Percentiles rank a stretch among this genome's conserved stretches.
Conservation (phyloP, 2,113 vertebrate genomes). For the Gymnarchus niloticus region DNA sequence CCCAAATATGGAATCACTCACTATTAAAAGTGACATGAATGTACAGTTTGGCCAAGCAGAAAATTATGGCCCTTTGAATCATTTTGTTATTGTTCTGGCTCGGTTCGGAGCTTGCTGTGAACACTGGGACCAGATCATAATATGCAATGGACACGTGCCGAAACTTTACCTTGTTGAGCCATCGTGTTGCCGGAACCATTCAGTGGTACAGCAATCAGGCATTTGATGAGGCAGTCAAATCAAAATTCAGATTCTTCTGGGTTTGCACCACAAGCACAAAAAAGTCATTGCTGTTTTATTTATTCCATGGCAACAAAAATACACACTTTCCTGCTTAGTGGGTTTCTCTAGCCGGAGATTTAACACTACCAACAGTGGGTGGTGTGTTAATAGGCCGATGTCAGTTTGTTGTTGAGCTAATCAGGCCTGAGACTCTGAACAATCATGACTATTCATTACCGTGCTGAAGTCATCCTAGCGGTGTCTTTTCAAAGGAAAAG, state of each 20-base stretch:
- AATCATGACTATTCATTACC: not conserved
- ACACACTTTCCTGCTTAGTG: not conserved
- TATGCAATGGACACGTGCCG: not conserved
- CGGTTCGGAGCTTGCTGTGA: not conserved
- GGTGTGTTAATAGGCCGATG: not conserved
- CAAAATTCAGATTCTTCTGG: not conserved
- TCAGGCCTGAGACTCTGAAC: not conserved
- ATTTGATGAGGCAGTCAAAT: not conserved
- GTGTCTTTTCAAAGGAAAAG: not conserved
- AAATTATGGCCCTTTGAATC: not conserved
- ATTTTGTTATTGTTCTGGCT: not conserved
- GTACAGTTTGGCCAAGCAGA: not conserved
- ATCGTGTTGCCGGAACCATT: not conserved
- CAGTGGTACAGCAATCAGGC: not conserved
- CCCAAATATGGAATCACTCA: not conserved
- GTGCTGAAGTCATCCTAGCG: not conserved
- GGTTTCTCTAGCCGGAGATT: not conserved
- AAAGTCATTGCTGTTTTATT: not conserved
- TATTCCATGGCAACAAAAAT: not conserved
- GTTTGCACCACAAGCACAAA: not conserved
- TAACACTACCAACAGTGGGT: not conserved
- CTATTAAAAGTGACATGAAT: not conserved
- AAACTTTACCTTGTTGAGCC: not conserved
- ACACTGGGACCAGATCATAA: not conserved
- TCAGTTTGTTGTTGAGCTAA: not conserved